Conservation (phyloP, 2,113 vertebrate genomes). For the Sebastes fasciatus region DNA sequence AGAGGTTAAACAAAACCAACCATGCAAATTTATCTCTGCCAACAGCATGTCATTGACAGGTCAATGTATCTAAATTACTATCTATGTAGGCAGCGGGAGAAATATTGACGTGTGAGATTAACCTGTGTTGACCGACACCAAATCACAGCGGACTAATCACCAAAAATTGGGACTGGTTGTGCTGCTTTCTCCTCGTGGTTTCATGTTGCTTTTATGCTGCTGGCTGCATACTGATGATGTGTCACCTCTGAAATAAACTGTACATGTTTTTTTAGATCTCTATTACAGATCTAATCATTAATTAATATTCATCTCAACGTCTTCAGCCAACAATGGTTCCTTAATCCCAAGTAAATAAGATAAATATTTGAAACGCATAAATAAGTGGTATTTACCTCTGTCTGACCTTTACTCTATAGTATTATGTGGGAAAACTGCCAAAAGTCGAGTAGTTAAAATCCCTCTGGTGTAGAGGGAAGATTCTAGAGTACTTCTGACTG, state of each 20-base stretch:
- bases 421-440: conserved; percentile 30
- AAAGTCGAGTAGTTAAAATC: conserved; percentile 44
- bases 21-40: neutral
- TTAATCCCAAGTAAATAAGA: neutral
- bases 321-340: neutral
- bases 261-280: no score
- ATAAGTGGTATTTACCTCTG: conserved; percentile 11
- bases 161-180: neutral
- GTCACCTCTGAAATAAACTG: neutral
- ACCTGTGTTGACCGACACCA: neutral
- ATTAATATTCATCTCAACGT: neutral
- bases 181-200: neutral
- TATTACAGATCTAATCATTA: neutral
- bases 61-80: no score
- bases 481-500: conserved; percentile 36
- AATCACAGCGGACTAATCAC: neutral
- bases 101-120: neutral
- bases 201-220: neutral
- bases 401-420: conserved; percentile 21
- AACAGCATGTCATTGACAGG: neutral
- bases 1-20: neutral
- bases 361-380: conserved; percentile 1
- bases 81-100: no score
- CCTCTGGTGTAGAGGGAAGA: conserved; percentile 5
- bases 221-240: neutral